A percentile compares a stretch with the other conserved stretches of the same genome.
These are phyloP conservation scores for Crossaster papposus DNA, from an alignment of 53 echinoderm and acorn worm genomes.

Conservation along the genomic window DNA sequence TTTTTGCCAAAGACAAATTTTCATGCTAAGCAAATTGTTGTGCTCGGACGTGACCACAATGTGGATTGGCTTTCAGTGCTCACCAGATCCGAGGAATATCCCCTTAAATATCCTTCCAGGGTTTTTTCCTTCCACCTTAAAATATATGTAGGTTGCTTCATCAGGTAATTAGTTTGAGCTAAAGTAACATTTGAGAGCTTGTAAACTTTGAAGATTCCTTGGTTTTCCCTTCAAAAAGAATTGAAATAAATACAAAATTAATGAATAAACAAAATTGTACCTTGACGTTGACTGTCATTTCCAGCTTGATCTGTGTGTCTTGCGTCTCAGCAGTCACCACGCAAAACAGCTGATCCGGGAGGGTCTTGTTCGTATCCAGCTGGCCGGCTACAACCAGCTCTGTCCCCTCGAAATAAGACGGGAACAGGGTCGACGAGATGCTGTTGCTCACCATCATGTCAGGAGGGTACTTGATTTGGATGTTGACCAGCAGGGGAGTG, in stretches of 20 bases:
- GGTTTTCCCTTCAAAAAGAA: background rate
- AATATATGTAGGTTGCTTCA: too few species aligned
- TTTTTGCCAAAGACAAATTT: too few species aligned
- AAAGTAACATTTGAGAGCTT: background rate
- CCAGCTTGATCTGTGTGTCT: constrained; percentile 9
- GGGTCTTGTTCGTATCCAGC: constrained; percentile 11
- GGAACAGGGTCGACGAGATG: constrained; percentile 51
- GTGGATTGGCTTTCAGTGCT: too few species aligned
- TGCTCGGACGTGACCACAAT: too few species aligned
- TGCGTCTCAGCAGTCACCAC: constrained; percentile 40
- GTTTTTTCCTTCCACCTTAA: too few species aligned
- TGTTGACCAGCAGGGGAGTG: constrained; percentile 51
- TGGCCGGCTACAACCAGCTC: constrained; percentile 71
- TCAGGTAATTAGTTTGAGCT: background rate
- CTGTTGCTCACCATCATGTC: constrained; percentile 48
- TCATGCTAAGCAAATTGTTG: too few species aligned
- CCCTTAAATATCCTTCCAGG: too few species aligned
- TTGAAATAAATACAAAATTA: background rate
- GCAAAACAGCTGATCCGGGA: constrained; percentile 1
- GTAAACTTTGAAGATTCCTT: background rate
- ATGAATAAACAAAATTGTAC: background rate
- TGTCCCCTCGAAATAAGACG: constrained; percentile 59
- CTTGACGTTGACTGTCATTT: constrained; percentile 17
- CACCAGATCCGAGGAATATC: too few species aligned
- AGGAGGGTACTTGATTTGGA: constrained; percentile 45